Percentiles rank a stretch among this genome's conserved stretches.
phyloP scores from a whole-genome alignment of 2,797 vertebrate species.

The Muscicapa comitata region DNA sequence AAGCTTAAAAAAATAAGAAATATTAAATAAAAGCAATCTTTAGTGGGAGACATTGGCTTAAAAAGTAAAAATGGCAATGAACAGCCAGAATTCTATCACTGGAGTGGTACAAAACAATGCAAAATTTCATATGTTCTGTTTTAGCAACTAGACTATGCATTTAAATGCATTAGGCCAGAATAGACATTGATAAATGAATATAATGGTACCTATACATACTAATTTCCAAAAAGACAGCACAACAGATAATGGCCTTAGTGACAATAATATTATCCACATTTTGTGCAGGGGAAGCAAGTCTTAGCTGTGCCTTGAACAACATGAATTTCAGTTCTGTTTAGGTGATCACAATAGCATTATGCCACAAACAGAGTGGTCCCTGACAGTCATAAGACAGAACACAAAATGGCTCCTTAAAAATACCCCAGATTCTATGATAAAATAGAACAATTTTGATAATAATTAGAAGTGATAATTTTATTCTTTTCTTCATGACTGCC shows the following conservation, averaged over 20 bases:
- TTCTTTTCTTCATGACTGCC: not conserved
- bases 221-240: not conserved
- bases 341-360: not conserved
- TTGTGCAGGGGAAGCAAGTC: not conserved
- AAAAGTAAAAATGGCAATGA: not conserved
- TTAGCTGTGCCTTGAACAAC: constrained; percentile 17
- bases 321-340: constrained; percentile 12
- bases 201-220: not conserved
- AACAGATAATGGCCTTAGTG: not conserved
- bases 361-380: not conserved
- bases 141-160: not conserved
- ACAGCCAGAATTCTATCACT: not conserved
- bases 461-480: not conserved
- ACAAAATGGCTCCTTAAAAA: not conserved
- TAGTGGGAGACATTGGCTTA: not conserved
- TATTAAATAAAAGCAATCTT: not conserved
- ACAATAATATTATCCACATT: not conserved
- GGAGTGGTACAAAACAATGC: not conserved
- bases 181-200: constrained; percentile 1
- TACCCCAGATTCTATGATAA: not conserved
- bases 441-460: not conserved
- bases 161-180: not conserved
- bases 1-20: not conserved
- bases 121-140: not conserved
- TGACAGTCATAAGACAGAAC: not conserved